Percentiles rank a stretch among this genome's conserved stretches.
phyloP scores from a whole-genome alignment of 1,140 invertebrate species.

The Mylabris phalerata region DNA sequence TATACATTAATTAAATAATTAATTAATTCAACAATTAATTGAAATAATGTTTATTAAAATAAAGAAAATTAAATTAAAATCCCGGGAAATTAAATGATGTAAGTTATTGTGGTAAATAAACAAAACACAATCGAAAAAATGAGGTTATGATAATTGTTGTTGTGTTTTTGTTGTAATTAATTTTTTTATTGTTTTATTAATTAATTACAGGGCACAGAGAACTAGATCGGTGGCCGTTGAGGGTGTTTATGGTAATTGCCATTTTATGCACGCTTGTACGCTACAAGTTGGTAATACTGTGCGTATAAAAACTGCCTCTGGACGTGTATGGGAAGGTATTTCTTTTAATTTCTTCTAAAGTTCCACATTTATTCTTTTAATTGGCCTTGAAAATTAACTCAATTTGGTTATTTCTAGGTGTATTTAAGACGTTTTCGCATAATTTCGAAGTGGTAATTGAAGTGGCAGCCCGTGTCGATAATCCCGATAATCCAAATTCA shows the following conservation, averaged over 20 bases:
- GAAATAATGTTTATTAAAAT: too few species aligned
- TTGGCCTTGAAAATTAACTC: background rate
- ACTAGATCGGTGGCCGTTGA: constrained; percentile 57
- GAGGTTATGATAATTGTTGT: background rate
- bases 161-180: too few species aligned
- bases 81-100: too few species aligned
- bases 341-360: background rate
- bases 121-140: too few species aligned
- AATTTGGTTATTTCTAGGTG: constrained; percentile 49
- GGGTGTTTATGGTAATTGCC: constrained; percentile 79
- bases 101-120: too few species aligned
- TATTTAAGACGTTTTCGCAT: constrained; percentile 79
- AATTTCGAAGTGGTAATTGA: constrained; percentile 69
- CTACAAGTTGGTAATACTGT: constrained; percentile 75
- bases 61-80: too few species aligned
- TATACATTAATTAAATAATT: background rate
- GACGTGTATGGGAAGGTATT: constrained; percentile 69
- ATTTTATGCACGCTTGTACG: constrained; percentile 80
- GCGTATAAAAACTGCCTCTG: constrained; percentile 73
- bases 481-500: constrained; percentile 36
- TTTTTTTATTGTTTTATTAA: background rate
- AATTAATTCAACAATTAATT: too few species aligned
- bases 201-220: constrained; percentile 51
- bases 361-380: background rate
- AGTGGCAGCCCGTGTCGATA: constrained; percentile 73